Evolutionary conservation across 53 echinoderm and acorn worm genomes (phyloP).

Genomic region (Arbacia lixula): DNA sequence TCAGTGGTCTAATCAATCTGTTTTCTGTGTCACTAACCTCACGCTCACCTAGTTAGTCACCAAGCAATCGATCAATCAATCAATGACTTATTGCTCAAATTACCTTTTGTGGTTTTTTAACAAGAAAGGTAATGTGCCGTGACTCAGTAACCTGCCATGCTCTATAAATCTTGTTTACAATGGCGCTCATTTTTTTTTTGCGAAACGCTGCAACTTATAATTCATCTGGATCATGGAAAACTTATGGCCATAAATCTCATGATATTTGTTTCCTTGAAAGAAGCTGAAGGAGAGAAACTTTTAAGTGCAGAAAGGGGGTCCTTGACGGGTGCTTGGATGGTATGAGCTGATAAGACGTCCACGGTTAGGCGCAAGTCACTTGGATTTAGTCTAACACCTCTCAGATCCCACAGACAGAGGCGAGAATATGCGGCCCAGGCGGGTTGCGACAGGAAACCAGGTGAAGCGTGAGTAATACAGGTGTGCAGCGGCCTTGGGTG

Average conservation of each 20-base stretch:
- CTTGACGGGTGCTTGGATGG: conserved; percentile 48
- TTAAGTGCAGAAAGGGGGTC: conserved; percentile 33
- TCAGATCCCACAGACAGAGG: conserved; percentile 38
- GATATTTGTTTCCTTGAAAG: conserved; percentile 8
- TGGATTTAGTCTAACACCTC: conserved; percentile 45
- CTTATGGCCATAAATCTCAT: not conserved
- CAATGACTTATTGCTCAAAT: no score
- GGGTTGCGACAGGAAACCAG: conserved; percentile 37
- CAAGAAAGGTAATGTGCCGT: no score
- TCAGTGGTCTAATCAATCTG: no score
- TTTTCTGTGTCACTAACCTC: no score
- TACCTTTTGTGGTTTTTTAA: no score
- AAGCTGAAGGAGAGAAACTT: not conserved
- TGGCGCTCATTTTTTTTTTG: no score
- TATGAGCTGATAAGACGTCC: conserved; percentile 32
- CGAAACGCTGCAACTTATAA: no score
- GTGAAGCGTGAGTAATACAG: conserved; percentile 55
- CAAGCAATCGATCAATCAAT: no score
- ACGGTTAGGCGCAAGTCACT: conserved; percentile 34
- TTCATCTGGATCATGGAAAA: no score
- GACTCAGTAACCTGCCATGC: no score
- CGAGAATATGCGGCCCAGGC: not conserved
- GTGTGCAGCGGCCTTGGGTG: conserved; percentile 22
- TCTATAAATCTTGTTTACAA: no score
- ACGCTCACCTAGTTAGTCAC: no score